A percentile compares a stretch with the other conserved stretches of the same genome.
phyloP scores from a whole-genome alignment of 2,888 invertebrate species.

The Idaea aversata region DNA sequence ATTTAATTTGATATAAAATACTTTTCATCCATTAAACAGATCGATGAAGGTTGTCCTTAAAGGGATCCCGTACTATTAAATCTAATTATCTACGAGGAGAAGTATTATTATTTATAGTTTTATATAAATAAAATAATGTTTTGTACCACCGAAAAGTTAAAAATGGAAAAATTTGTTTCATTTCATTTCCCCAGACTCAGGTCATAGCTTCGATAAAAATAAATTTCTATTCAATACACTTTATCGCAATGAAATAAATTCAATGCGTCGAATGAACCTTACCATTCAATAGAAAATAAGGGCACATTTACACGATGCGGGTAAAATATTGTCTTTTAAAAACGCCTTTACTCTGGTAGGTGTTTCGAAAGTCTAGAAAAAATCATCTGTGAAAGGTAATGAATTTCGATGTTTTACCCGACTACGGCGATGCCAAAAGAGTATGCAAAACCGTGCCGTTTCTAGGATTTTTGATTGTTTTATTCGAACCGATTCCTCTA shows the following conservation, averaged over 20 bases:
- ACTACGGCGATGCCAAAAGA: no score
- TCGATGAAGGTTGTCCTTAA: no score
- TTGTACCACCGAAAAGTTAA: not conserved
- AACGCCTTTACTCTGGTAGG: not conserved
- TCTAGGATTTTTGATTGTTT: no score
- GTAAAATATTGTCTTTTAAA: no score
- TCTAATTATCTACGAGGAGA: not conserved
- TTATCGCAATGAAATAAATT: not conserved
- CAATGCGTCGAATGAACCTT: not conserved
- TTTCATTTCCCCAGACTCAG: not conserved
- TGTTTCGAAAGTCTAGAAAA: no score
- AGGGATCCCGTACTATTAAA: no score
- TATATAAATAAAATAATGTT: not conserved
- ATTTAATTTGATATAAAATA: no score
- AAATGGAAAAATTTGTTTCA: not conserved
- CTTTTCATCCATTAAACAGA: no score
- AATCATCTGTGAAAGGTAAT: no score
- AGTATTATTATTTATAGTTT: not conserved
- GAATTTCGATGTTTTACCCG: no score
- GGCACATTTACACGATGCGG: not conserved
- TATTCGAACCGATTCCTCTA: no score
- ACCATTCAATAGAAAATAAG: not conserved
- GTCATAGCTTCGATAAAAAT: not conserved
- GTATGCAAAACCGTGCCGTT: no score
- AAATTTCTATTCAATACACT: not conserved